These are phyloP conservation scores for Poeciliopsis infans DNA, from an alignment of 2,797 vertebrate species.

Conservation along the genomic window DNA sequence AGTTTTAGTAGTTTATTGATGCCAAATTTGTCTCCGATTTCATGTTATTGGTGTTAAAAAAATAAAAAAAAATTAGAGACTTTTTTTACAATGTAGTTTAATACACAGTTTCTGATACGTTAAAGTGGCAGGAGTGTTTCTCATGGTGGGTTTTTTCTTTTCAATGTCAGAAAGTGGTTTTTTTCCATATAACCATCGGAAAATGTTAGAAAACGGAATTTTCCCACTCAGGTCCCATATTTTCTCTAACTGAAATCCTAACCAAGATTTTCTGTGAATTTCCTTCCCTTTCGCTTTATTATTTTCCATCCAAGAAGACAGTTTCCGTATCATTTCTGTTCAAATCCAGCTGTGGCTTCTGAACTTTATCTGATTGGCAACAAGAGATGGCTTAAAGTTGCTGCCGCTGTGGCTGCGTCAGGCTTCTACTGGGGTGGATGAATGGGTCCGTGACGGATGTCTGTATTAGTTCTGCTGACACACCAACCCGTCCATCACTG, in stretches of 20 bases:
- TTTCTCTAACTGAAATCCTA: not conserved
- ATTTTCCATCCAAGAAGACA: not conserved
- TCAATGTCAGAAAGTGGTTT: not conserved
- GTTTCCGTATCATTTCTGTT: not conserved
- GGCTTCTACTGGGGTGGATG: slow-evolving; percentile 31
- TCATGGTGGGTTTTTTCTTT: not conserved
- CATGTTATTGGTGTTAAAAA: no score
- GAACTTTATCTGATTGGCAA: slow-evolving; percentile 17
- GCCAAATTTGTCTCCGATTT: no score
- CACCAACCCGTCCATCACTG: slow-evolving; percentile 57
- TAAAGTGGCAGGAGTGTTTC: not conserved
- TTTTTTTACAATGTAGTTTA: not conserved
- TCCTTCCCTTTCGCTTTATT: not conserved
- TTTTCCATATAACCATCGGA: not conserved
- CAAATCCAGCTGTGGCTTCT: not conserved
- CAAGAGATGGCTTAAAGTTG: slow-evolving; percentile 22
- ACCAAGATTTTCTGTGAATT: not conserved
- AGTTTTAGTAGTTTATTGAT: no score
- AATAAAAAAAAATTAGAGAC: no score
- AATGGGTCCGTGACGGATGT: slow-evolving; percentile 64
- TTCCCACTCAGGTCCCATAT: not conserved
- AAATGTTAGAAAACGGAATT: not conserved
- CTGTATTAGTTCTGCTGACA: slow-evolving; percentile 63
- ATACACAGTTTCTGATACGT: not conserved
- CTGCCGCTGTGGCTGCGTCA: slow-evolving; percentile 3